A percentile compares a stretch with the other conserved stretches of the same genome.
These are phyloP conservation scores for Eubasilissa regina DNA, from an alignment of 1,140 invertebrate species.

Conservation along the genomic window DNA sequence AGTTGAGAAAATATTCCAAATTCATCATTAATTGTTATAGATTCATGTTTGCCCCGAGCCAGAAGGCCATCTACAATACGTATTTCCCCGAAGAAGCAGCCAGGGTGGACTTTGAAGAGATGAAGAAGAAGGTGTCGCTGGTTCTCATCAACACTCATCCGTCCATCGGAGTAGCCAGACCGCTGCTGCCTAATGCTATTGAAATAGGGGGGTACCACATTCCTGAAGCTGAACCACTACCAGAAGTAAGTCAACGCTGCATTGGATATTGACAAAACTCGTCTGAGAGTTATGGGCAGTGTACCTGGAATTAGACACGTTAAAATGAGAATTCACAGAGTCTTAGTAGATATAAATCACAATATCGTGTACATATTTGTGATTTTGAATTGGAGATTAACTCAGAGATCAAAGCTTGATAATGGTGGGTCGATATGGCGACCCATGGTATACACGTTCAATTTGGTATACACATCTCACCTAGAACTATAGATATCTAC, in stretches of 20 bases:
- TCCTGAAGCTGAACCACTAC: slow-evolving; percentile 46
- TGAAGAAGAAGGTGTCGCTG: slow-evolving; percentile 38
- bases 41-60: slow-evolving; percentile 29
- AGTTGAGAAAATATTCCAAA: not conserved
- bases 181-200: slow-evolving; percentile 50
- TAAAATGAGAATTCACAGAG: too few relatives aligned
- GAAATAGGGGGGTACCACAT: slow-evolving; percentile 57
- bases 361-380: too few relatives aligned
- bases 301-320: too few relatives aligned
- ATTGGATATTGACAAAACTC: too few relatives aligned
- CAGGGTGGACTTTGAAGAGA: slow-evolving; percentile 42
- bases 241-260: slow-evolving; percentile 39
- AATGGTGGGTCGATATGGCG: too few relatives aligned
- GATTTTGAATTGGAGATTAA: too few relatives aligned
- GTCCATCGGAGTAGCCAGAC: slow-evolving; percentile 46
- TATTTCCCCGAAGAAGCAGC: slow-evolving; percentile 51
- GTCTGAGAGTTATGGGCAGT: too few relatives aligned
- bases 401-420: too few relatives aligned
- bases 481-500: too few relatives aligned
- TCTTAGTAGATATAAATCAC: too few relatives aligned
- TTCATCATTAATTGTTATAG: slow-evolving; percentile 17
- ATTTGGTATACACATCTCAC: too few relatives aligned
- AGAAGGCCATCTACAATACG: slow-evolving; percentile 42
- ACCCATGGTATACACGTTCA: too few relatives aligned
- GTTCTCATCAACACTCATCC: slow-evolving; percentile 53